These are phyloP conservation scores for Idaea biselata DNA, from an alignment of 2,888 invertebrate species.

Conservation along the genomic window DNA sequence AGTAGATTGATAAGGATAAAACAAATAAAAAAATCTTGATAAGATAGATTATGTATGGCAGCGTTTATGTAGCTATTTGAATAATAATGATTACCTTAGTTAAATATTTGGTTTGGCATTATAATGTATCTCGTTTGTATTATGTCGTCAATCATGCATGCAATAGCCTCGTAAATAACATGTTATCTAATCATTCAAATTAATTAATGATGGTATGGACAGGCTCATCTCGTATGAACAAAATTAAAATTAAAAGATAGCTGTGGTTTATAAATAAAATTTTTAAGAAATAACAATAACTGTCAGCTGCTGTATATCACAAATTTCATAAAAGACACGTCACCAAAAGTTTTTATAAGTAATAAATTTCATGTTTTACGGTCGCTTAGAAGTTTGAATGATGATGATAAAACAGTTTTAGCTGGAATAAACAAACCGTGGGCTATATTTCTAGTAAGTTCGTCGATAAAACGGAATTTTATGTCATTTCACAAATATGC, in stretches of 20 bases:
- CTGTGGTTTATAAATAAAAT: slow-evolving; percentile 4
- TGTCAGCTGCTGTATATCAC: slow-evolving; percentile 12
- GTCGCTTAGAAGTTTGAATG: slow-evolving; percentile 13
- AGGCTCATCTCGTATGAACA: not conserved
- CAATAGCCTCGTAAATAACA: not conserved
- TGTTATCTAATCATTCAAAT: slow-evolving; percentile 26
- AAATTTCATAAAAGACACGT: slow-evolving; percentile 17
- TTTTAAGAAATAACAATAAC: slow-evolving; percentile 13
- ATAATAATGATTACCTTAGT: not conserved
- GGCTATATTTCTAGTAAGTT: not conserved
- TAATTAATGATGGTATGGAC: slow-evolving; percentile 14
- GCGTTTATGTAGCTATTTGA: slow-evolving; percentile 4
- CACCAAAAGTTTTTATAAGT: slow-evolving; percentile 15
- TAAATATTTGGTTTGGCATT: not conserved
- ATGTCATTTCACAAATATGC: not conserved
- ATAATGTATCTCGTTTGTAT: slow-evolving; percentile 4
- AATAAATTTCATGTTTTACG: slow-evolving; percentile 21
- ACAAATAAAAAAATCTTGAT: not conserved
- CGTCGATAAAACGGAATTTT: slow-evolving; percentile 1
- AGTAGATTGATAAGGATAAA: not conserved
- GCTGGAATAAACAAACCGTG: slow-evolving; percentile 7
- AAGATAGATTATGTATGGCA: not conserved
- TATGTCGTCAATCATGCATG: slow-evolving; percentile 2
- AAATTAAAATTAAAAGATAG: not conserved
- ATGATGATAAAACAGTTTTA: slow-evolving; percentile 18